Evolutionary conservation across 1,140 invertebrate species (phyloP), one percentile per base, ranked within the genome.

Genomic region (Papilio polytes): DNA sequence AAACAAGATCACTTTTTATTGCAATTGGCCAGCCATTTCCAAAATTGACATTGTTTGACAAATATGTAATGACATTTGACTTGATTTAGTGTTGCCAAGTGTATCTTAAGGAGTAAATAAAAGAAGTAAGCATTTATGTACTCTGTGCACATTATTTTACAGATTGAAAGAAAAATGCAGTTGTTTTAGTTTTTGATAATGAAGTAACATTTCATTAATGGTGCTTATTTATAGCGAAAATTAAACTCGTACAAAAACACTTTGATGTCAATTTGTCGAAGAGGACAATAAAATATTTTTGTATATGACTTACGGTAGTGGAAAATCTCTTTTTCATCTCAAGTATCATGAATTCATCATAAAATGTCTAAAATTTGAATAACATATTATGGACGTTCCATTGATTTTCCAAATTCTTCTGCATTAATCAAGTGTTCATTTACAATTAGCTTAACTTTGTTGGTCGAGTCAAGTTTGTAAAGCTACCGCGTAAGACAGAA

Each of bases 31-130:
- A 66, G 63, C 63, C 22, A 66, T 66, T 66, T 15, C 63, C 12
- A 66, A 15, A 66, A 26, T 31, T 66, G 22, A 66, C 63, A 66
- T 66, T 66, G 15, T 66, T 66, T 66, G 63, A 66, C 26, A 26
- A 66, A 2, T 22, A 10, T 63, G 59, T 0, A 20, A 10, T 66
- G 63, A 66, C 22, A 66, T 18, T 18, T 63, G 20, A 63, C 3
- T 63, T 41, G 36, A 41, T 41, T 41, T 31, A 66, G 31, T 66
- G 26, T 66, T 66, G 63, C 22, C 63, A 36, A 15, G 4, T 66
- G 12, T 15, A 66, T 22, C 2, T 26, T 10, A 22, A 63, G 26
- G 9, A 66, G 26, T 66, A 66, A 13, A 66, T 36, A 66, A 66
- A 31, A 63, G 59, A 12, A 26, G 59, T 2, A 48, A 3, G 22